Conservation (phyloP, 2,888 invertebrate genomes). For the Augochlorella aurata region DNA sequence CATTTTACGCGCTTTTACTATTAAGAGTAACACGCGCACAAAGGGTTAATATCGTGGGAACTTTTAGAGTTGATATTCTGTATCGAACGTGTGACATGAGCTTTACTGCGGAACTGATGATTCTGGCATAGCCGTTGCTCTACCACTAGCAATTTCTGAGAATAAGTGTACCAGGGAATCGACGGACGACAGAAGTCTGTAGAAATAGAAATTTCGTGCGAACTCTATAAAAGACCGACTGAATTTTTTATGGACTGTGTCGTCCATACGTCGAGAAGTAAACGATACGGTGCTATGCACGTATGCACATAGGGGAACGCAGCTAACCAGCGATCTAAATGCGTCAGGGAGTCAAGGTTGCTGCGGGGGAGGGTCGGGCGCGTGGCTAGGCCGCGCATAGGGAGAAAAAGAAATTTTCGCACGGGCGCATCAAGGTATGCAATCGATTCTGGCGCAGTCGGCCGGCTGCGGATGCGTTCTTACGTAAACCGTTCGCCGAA, state of each 20-base stretch:
- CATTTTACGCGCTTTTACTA: no score
- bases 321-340: slow-evolving; percentile 36
- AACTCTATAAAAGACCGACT: not conserved
- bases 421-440: slow-evolving; percentile 36
- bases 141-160: no score
- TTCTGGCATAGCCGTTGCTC: no score
- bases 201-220: not conserved
- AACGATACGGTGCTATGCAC: not conserved
- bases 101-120: no score
- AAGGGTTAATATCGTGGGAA: no score
- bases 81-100: no score
- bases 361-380: slow-evolving; percentile 4
- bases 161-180: not conserved
- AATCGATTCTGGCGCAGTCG: slow-evolving; percentile 43
- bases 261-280: not conserved
- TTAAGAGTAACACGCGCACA: no score
- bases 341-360: slow-evolving; percentile 45
- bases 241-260: not conserved
- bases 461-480: slow-evolving; percentile 16
- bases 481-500: not conserved
- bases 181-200: not conserved
- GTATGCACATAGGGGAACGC: slow-evolving; percentile 16
- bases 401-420: slow-evolving; percentile 35
- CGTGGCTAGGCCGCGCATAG: not conserved
- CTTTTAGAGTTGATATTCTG: no score